These are phyloP conservation scores for Orchestia grillus DNA, from an alignment of 1,140 invertebrate species.

Conservation along the genomic window DNA sequence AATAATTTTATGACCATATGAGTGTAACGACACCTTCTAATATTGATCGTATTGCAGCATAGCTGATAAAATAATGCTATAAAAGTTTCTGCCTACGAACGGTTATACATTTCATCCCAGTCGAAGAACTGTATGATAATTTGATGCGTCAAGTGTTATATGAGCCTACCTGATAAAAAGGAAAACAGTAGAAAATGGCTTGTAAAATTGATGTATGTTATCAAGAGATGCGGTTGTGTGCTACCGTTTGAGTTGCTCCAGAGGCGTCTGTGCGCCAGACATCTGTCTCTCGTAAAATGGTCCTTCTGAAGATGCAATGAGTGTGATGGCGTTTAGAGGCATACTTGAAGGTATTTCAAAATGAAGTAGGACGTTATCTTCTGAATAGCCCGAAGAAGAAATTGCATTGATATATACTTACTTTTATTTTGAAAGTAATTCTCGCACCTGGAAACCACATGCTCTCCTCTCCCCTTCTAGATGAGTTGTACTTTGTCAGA, in stretches of 20 bases:
- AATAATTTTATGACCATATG: background rate
- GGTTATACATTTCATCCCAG: background rate
- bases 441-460: no score
- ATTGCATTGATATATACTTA: background rate
- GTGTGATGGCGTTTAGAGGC: background rate
- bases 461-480: no score
- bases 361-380: background rate
- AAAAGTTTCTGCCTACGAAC: background rate
- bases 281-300: background rate
- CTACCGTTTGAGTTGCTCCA: background rate
- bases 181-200: background rate
- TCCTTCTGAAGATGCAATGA: background rate
- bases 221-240: background rate
- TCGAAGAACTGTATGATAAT: background rate
- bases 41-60: background rate
- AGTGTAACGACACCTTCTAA: background rate
- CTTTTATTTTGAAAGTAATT: background rate
- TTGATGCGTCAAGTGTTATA: background rate
- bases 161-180: background rate
- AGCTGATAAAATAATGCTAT: background rate
- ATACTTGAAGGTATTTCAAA: background rate
- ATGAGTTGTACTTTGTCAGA: no score
- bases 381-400: background rate
- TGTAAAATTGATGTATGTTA: background rate
- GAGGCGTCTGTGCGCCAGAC: background rate